Base-by-base conservation (phyloP, 2,888 invertebrate genomes). In the Gymnosoma rotundatum region DNA sequence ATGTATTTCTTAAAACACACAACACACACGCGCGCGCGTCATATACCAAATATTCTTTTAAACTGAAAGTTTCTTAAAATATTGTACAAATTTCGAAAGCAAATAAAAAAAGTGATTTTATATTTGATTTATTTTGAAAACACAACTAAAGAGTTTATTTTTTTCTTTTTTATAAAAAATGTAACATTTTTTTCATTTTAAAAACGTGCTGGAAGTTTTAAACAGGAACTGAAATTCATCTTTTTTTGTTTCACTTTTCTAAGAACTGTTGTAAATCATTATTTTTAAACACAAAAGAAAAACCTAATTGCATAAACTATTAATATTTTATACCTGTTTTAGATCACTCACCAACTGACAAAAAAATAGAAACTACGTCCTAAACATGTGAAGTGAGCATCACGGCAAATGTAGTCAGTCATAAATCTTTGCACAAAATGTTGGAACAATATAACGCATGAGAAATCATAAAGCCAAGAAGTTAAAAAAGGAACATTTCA, bases 291-390 rank as follows among this genome's bases (percentile, higher is more conserved):
- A 78, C 48, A 76, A 56, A 64, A 70, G 6, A 60, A 42, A 67
- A 61, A 56, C 10, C 48, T 61, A 69, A 83, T 66, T 61, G 60
- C 20, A 52, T 50, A 25, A 42, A 60, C 67, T 38, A 74, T 74
- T 60, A 52, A 84, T 67, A 80, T 81, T 81, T 66, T 64, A 60
- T 84, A 84, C 81, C 84, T 84, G 84, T 84, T 84, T 74, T 16
- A 64, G 58, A 73, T 64, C 74, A 76, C 58, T 78, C 74, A 64
- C 54, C 45, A n/a, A 25, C 60, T 63, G 21, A 54, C 36, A 48
- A 42, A 38, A 73, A 63, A 32, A 60, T 73, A 58, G 67, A 83
- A 75, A 69, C 61, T 75, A 74, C 69, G 72, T 72, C 72, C 72
- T 52, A 48, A 64, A 73, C 66, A 70, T 64, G 45, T 66, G 36